These are phyloP conservation scores for Tridacna crocea DNA, from an alignment of 2,888 invertebrate genomes.

Conservation along the genomic window DNA sequence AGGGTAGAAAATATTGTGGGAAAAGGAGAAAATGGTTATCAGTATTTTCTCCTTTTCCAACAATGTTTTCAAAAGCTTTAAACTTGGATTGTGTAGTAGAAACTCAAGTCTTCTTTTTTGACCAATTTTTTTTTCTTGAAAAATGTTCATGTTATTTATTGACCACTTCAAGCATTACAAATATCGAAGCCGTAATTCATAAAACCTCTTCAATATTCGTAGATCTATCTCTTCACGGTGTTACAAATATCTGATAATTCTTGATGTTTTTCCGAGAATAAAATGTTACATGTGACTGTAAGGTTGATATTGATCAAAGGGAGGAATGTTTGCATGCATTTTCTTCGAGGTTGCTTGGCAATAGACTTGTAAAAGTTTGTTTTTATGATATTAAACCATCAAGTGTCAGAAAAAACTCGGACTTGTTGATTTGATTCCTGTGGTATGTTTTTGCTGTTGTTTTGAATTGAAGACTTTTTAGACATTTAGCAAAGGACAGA, in stretches of 20 bases:
- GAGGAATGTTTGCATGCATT: slow-evolving; percentile 13
- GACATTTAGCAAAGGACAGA: not conserved
- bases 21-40: too few species aligned
- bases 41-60: too few species aligned
- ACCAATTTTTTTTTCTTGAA: too few species aligned
- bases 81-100: too few species aligned
- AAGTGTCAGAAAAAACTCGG: not conserved
- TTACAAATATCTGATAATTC: not conserved
- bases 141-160: too few species aligned
- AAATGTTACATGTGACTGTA: slow-evolving; percentile 13
- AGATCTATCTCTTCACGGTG: not conserved
- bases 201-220: too few species aligned
- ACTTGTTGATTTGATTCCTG: not conserved
- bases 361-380: slow-evolving; percentile 18
- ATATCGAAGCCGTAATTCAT: too few species aligned
- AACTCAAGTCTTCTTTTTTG: too few species aligned
- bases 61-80: too few species aligned
- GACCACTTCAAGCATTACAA: too few species aligned
- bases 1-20: too few species aligned
- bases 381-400: not conserved
- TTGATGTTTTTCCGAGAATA: not conserved
- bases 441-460: not conserved
- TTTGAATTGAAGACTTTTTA: not conserved
- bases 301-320: slow-evolving; percentile 20
- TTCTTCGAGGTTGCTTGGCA: not conserved